Base-by-base conservation (phyloP, 2,113 vertebrate genomes). In the Hippocampus barbouri region DNA sequence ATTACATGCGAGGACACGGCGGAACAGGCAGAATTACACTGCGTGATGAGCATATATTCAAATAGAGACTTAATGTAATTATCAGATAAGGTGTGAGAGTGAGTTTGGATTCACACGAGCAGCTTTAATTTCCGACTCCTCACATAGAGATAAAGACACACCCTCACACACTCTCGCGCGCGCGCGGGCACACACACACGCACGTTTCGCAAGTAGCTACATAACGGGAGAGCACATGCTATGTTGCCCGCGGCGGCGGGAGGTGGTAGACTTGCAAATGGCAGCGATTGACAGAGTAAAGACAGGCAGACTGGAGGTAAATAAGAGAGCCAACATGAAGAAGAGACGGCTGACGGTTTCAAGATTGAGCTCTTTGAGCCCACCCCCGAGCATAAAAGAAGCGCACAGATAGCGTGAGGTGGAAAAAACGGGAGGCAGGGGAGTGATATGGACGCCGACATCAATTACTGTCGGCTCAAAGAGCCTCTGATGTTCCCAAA, bases 261-360 rank as follows among this genome's bases (percentile, higher is more conserved):
- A 73, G 74, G 82, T 71, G 81, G 68, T 56, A 76, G 78, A 88
- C 74, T 75, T 78, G 77, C 78, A 85, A 89, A 87, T 69, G 54
- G 74, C 81, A 81, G 82, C 82, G 88, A 87, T 74, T 84, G 86
- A 83, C 41, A 4, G 63, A 45, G 40, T 43, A 68, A 68, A 23
- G 54, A 20, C 14, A 57, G 64, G 8, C 64, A 45, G 66, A 69
- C 21, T 6, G 66, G 0, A 20, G 71, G 47, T 30, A 23, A 69
- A 10, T 65, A 3, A 16, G 66, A 10, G 27, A 70, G 73, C 65
- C 61, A 51, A 16, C 8, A 30, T 15, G 21, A 73, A 68, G 34
- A 10, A 38, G 60, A 40, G 43, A 66, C 14, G 8, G 23, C 1
- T 27, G 23, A 12, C 27, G 16, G 7, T 61, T 61, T 61, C 25